Percentiles rank a stretch among this genome's conserved stretches.
Conservation (phyloP, 2,113 vertebrate genomes). For the Rhabdomys dilectus region DNA sequence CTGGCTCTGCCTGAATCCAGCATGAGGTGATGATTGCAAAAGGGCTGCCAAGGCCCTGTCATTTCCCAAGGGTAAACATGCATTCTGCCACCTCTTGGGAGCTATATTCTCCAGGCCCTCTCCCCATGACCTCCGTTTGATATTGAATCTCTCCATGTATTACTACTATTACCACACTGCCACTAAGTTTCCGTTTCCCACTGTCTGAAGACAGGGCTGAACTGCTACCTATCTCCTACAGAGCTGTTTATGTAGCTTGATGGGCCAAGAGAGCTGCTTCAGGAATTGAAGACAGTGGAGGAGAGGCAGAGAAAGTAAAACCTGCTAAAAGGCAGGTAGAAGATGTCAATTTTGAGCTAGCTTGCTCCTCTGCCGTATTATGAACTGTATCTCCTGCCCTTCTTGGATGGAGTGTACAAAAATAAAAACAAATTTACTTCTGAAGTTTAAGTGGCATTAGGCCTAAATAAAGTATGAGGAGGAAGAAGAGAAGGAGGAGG, state of each 20-base stretch:
- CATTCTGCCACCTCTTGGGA: not conserved
- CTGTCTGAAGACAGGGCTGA: not conserved
- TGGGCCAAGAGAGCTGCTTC: not conserved
- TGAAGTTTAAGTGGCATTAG: not conserved
- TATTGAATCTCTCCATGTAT: not conserved
- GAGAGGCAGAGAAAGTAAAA: not conserved
- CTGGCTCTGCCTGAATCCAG: not conserved
- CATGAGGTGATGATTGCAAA: not conserved
- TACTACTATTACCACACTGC: not conserved
- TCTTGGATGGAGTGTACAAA: not conserved
- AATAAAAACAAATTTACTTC: not conserved
- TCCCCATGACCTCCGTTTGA: not conserved
- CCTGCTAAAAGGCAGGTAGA: not conserved
- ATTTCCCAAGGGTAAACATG: not conserved
- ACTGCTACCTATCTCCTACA: not conserved
- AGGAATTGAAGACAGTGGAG: not conserved
- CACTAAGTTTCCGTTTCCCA: not conserved
- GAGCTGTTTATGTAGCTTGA: not conserved
- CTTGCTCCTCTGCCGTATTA: not conserved
- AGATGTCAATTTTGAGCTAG: not conserved
- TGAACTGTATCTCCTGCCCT: not conserved
- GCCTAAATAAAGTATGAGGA: not conserved
- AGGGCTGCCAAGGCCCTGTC: not conserved
- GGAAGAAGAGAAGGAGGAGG: no score
- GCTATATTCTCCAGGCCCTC: not conserved